phyloP scores from a whole-genome alignment of 2,888 invertebrate species.

The Cyclophora punctaria region DNA sequence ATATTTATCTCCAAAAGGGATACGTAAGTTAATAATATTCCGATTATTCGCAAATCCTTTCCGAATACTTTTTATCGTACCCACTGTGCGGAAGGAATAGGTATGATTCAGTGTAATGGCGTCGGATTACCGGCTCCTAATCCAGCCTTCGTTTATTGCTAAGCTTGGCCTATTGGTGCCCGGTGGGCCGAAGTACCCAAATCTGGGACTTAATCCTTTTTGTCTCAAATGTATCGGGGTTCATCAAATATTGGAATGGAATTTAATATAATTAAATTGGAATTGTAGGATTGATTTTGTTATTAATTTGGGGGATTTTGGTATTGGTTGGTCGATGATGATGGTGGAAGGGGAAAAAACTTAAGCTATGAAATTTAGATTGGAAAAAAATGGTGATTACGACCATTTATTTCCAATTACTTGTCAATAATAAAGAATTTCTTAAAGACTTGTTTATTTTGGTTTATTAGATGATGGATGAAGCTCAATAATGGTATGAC shows the following conservation, averaged over 20 bases:
- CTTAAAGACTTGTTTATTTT: too few relatives aligned
- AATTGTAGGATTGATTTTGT: not conserved
- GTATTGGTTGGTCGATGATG: too few relatives aligned
- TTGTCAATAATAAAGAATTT: too few relatives aligned
- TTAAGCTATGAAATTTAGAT: too few relatives aligned
- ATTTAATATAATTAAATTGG: not conserved
- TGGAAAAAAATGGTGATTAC: too few relatives aligned
- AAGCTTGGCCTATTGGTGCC: constrained; percentile 27
- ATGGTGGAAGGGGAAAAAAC: too few relatives aligned
- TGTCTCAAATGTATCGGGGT: constrained; percentile 23
- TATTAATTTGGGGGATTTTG: not conserved
- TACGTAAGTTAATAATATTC: constrained; percentile 1
- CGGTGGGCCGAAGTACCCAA: constrained; percentile 13
- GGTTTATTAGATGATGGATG: too few relatives aligned
- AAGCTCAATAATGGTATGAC: too few relatives aligned
- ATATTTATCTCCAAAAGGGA: not conserved
- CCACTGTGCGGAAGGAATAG: constrained; percentile 17
- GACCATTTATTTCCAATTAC: too few relatives aligned
- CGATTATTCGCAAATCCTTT: constrained; percentile 15
- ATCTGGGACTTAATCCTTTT: constrained; percentile 19
- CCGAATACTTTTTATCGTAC: constrained; percentile 12
- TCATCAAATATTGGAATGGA: not conserved
- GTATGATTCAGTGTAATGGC: constrained; percentile 30
- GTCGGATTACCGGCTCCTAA: constrained; percentile 36
- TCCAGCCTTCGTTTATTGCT: constrained; percentile 31